phyloP scores from a whole-genome alignment of 2,113 vertebrate species.

The Ptyas mucosa region DNA sequence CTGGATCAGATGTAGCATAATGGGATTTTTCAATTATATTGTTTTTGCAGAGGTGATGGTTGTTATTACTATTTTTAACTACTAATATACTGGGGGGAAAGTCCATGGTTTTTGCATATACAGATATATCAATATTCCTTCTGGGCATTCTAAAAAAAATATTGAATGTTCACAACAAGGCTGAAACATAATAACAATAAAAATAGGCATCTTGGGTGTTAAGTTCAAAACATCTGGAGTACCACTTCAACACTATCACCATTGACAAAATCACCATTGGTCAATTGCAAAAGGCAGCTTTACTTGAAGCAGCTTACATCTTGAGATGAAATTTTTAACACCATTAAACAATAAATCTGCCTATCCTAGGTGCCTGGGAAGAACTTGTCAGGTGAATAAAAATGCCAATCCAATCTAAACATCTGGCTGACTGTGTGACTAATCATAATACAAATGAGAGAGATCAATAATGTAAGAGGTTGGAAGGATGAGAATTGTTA shows the following conservation, averaged over 20 bases:
- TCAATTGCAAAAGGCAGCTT: no score
- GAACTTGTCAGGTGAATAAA: not conserved
- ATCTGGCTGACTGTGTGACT: not conserved
- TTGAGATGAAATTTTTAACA: no score
- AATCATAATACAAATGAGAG: not conserved
- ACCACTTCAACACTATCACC: not conserved
- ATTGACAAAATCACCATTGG: not conserved
- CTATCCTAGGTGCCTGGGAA: not conserved
- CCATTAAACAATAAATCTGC: no score
- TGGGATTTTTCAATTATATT: not conserved
- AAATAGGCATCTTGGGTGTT: not conserved
- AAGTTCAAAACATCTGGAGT: not conserved
- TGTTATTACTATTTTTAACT: not conserved
- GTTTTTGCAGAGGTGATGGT: not conserved
- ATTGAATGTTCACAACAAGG: not conserved
- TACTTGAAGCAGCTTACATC: no score
- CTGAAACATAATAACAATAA: not conserved
- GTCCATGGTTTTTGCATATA: not conserved
- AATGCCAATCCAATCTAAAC: not conserved
- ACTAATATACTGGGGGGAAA: not conserved
- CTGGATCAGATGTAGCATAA: not conserved
- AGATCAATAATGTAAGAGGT: not conserved
- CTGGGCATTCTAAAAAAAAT: not conserved
- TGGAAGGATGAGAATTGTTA: not conserved
- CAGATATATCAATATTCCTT: not conserved